phyloP scores from a whole-genome alignment of 2,888 invertebrate genomes.

The Tinea trinotella region DNA sequence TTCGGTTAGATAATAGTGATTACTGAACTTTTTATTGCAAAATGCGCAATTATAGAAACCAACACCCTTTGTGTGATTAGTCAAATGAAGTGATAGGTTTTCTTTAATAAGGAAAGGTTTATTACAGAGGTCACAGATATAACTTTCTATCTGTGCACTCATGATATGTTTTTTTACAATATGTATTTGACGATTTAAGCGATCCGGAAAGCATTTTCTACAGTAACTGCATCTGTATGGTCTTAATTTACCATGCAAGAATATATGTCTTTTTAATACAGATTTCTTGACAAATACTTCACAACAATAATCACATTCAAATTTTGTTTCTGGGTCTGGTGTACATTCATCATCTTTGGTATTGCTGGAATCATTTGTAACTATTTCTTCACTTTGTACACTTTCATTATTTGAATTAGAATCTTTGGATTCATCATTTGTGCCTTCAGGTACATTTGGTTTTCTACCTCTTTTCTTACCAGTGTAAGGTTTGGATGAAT shows the following conservation, averaged over 20 bases:
- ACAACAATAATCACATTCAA: constrained; percentile 74
- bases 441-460: too few relatives aligned
- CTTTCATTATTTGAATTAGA: constrained; percentile 23
- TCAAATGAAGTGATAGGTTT: constrained; percentile 79
- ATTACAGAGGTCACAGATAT: constrained; percentile 81
- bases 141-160: constrained; percentile 52
- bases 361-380: constrained; percentile 21
- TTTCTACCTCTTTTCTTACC: constrained; percentile 5
- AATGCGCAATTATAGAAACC: constrained; percentile 84
- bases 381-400: constrained; percentile 24
- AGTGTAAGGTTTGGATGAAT: neutral
- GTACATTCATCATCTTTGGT: neutral
- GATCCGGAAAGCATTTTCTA: constrained; percentile 75
- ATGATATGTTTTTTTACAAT: constrained; percentile 67
- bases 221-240: constrained; percentile 76
- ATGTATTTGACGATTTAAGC: constrained; percentile 77
- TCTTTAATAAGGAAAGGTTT: constrained; percentile 85
- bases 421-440: constrained; percentile 13
- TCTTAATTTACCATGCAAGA: constrained; percentile 76
- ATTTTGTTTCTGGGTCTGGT: constrained; percentile 21
- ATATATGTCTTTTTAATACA: constrained; percentile 77
- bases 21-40: constrained; percentile 46
- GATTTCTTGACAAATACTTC: constrained; percentile 76
- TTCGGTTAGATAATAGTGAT: constrained; percentile 58
- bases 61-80: constrained; percentile 80